A percentile compares a stretch with the other conserved stretches of the same genome.
Conservation (phyloP, 2,888 invertebrate species). For the Agrilus cyanescens region DNA sequence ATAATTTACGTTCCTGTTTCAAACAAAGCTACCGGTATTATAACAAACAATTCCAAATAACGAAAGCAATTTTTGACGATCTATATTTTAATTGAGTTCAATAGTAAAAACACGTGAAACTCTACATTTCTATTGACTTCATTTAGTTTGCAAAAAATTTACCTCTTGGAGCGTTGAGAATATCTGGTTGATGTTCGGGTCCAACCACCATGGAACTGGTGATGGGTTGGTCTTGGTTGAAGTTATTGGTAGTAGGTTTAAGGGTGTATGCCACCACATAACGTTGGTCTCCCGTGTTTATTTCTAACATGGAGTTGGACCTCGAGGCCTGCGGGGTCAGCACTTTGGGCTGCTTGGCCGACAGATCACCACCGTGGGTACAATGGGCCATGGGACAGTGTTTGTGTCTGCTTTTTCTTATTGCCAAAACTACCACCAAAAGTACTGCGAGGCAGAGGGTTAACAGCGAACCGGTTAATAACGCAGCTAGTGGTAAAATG, state of each 20-base stretch:
- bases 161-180: constrained; percentile 69
- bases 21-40: too few species aligned
- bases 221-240: constrained; percentile 18
- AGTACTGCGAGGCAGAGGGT: constrained; percentile 52
- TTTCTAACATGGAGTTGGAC: constrained; percentile 49
- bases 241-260: constrained; percentile 46
- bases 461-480: constrained; percentile 53
- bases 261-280: constrained; percentile 79
- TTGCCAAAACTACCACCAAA: constrained; percentile 51
- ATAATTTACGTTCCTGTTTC: too few species aligned
- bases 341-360: constrained; percentile 41
- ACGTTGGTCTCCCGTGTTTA: constrained; percentile 71
- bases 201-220: constrained; percentile 21
- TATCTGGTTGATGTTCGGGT: constrained; percentile 41
- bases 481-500: constrained; percentile 59
- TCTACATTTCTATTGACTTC: too few species aligned
- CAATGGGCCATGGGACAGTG: constrained; percentile 32
- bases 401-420: constrained; percentile 44
- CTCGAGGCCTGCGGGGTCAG: constrained; percentile 31
- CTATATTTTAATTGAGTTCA: too few species aligned
- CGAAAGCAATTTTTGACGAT: too few species aligned
- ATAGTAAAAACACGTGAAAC: too few species aligned
- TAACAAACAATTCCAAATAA: too few species aligned
- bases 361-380: constrained; percentile 31
- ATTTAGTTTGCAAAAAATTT: constrained; percentile 22